These are phyloP conservation scores for Diplolepis rosae DNA, from an alignment of 2,888 invertebrate genomes.

Conservation along the genomic window DNA sequence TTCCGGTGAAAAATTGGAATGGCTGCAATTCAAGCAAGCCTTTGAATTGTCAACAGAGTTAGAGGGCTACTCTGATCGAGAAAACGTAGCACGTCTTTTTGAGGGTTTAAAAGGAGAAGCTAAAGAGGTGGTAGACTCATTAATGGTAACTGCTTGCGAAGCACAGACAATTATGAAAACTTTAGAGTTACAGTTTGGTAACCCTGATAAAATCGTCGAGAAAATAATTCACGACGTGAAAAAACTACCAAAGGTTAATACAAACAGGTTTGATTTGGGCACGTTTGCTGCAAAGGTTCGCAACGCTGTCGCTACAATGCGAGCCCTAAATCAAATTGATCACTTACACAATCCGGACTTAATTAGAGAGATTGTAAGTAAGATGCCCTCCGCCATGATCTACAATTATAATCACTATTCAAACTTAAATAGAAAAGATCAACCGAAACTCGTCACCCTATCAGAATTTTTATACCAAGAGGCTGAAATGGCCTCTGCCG, in stretches of 20 bases:
- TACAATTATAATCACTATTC: slow-evolving; percentile 18
- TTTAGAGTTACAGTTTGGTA: slow-evolving; percentile 38
- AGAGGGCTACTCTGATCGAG: slow-evolving; percentile 37
- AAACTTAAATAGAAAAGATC: not conserved
- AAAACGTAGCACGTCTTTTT: slow-evolving; percentile 37
- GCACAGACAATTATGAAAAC: slow-evolving; percentile 28
- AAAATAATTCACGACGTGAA: slow-evolving; percentile 31
- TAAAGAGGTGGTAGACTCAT: slow-evolving; percentile 32
- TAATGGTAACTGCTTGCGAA: slow-evolving; percentile 35
- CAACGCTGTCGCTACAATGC: slow-evolving; percentile 36
- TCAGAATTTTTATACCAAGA: slow-evolving; percentile 34
- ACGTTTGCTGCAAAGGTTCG: slow-evolving; percentile 36
- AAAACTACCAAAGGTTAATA: slow-evolving; percentile 33
- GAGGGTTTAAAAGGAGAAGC: slow-evolving; percentile 33
- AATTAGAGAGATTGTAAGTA: slow-evolving; percentile 8
- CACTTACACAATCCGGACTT: slow-evolving; percentile 31
- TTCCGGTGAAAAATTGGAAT: slow-evolving; percentile 36
- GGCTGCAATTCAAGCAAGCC: slow-evolving; percentile 37
- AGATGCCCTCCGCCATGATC: slow-evolving; percentile 15
- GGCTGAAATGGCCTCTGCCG: slow-evolving; percentile 35
- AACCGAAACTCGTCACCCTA: not conserved
- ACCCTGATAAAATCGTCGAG: slow-evolving; percentile 21
- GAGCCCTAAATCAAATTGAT: slow-evolving; percentile 23
- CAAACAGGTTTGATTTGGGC: slow-evolving; percentile 12
- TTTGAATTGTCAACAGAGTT: slow-evolving; percentile 33